A percentile compares a stretch with the other conserved stretches of the same genome.
Evolutionary conservation across 2,888 invertebrate genomes (phyloP).

Genomic region (Limulus polyphemus): DNA sequence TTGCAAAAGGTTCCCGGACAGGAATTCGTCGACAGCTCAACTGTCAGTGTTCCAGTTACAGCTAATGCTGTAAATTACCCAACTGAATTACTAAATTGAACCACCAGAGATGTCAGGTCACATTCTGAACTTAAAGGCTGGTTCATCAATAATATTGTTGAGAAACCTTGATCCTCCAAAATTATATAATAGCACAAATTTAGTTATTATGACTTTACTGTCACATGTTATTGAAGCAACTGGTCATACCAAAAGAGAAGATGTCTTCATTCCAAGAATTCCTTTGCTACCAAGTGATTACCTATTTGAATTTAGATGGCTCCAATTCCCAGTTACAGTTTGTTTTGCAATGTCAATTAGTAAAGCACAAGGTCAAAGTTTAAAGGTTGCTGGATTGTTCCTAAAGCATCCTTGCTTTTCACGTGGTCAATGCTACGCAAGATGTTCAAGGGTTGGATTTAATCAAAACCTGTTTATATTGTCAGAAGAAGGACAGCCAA

Average conservation of each 20-base stretch:
- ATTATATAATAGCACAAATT: constrained; percentile 28
- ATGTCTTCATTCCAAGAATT: constrained; percentile 24
- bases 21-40: constrained; percentile 12
- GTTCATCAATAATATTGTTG: constrained; percentile 12
- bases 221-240: constrained; percentile 24
- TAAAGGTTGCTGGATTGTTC: too few relatives aligned
- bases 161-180: constrained; percentile 18
- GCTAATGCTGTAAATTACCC: constrained; percentile 16
- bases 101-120: constrained; percentile 15
- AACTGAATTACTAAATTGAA: constrained; percentile 20
- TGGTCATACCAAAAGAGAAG: background rate
- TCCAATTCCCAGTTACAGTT: constrained; percentile 22
- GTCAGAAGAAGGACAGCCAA: too few relatives aligned
- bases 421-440: too few relatives aligned
- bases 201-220: constrained; percentile 22
- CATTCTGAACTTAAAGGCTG: constrained; percentile 9
- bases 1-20: too few relatives aligned
- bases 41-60: constrained; percentile 19
- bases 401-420: too few relatives aligned
- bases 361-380: too few relatives aligned
- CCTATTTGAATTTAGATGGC: constrained; percentile 18
- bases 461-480: too few relatives aligned
- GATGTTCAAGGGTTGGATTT: too few relatives aligned
- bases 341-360: constrained; percentile 24
- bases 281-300: constrained; percentile 18